These are phyloP conservation scores for Sebastes taczanowskii DNA, from an alignment of 2,797 vertebrate genomes.

Conservation along the genomic window DNA sequence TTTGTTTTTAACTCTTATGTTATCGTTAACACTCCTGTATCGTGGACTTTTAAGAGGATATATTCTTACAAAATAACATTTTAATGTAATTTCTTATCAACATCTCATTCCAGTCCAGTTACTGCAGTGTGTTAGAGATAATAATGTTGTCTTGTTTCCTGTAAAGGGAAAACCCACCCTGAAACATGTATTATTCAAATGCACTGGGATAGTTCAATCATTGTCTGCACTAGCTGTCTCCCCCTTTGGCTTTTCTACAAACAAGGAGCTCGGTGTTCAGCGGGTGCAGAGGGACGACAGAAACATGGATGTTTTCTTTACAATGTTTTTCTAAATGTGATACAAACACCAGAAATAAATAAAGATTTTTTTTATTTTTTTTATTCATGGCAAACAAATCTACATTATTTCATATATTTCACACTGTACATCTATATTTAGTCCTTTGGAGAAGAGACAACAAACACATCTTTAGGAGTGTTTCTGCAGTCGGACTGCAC, in stretches of 20 bases:
- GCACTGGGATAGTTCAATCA: slow-evolving; percentile 29
- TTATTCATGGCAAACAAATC: slow-evolving; percentile 30
- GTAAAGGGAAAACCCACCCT: slow-evolving; percentile 22
- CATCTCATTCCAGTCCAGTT: neutral
- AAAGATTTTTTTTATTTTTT: slow-evolving; percentile 10
- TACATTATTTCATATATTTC: slow-evolving; percentile 16
- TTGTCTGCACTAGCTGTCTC: slow-evolving; percentile 17
- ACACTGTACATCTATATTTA: slow-evolving; percentile 31
- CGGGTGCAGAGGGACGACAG: neutral
- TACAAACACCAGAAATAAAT: neutral
- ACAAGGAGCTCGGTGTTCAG: slow-evolving; percentile 39
- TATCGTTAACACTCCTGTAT: neutral
- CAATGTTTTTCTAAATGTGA: neutral
- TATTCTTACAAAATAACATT: neutral
- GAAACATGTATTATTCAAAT: slow-evolving; percentile 58
- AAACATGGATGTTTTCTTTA: slow-evolving; percentile 2
- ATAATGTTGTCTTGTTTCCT: slow-evolving; percentile 26
- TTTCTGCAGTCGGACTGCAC: neutral
- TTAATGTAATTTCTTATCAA: neutral
- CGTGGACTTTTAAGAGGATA: neutral
- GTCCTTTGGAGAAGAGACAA: neutral
- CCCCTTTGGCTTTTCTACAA: slow-evolving; percentile 17
- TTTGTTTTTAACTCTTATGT: neutral
- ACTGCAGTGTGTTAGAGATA: neutral
- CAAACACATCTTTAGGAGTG: neutral